Evolutionary conservation across 2,113 vertebrate genomes (phyloP).

Genomic region (Myrmecophaga tridactyla): DNA sequence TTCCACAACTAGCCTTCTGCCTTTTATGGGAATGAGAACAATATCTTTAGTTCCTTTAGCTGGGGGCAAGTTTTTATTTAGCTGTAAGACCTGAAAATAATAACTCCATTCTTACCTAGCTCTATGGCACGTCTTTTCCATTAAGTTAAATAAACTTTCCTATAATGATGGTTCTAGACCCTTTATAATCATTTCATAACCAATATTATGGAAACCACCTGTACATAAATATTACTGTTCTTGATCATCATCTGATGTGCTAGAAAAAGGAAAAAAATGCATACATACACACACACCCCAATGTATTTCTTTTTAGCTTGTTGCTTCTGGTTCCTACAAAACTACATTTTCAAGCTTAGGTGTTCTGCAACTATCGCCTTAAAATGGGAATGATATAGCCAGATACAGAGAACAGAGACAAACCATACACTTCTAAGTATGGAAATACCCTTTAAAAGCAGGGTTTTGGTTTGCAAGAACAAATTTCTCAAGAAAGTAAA

Average conservation of each 20-base stretch:
- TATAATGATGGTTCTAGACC: background rate
- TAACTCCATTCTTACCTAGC: background rate
- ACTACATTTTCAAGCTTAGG: background rate
- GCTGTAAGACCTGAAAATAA: background rate
- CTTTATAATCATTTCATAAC: background rate
- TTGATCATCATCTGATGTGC: background rate
- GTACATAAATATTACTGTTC: background rate
- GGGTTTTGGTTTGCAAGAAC: conserved; percentile 61
- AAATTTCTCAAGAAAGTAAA: conserved; percentile 69
- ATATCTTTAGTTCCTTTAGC: background rate
- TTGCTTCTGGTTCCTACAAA: background rate
- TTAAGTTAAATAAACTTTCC: background rate
- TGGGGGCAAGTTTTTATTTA: background rate
- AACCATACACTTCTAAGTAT: conserved; percentile 32
- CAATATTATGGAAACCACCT: background rate
- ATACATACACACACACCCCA: background rate
- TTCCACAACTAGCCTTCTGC: background rate
- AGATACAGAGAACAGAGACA: background rate
- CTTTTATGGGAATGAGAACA: background rate
- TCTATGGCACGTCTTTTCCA: background rate
- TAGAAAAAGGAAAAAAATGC: background rate
- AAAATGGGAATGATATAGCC: background rate
- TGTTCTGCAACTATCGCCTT: background rate
- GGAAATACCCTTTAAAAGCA: conserved; percentile 43
- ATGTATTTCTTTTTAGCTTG: background rate